Evolutionary conservation across 2,113 vertebrate species (phyloP).

Genomic region (Notarius lentiginosus): DNA sequence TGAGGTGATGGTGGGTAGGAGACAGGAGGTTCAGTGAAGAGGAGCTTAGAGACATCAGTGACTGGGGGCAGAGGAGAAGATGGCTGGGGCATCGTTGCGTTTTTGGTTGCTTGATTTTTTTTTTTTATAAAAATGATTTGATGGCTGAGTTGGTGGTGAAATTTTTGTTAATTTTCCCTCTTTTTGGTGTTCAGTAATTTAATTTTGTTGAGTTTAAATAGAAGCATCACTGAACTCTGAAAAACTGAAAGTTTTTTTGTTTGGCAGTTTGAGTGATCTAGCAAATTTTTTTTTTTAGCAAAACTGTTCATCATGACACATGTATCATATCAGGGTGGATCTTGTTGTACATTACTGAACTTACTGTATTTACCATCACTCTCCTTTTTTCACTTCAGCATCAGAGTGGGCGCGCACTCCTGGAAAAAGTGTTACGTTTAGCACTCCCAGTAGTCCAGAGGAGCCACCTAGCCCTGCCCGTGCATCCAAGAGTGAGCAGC

Average conservation of each 20-base stretch:
- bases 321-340: neutral
- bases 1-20: neutral
- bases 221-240: neutral
- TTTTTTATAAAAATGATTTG: neutral
- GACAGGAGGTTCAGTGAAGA: neutral
- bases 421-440: conserved; percentile 68
- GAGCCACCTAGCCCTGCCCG: conserved; percentile 68
- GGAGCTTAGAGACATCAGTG: neutral
- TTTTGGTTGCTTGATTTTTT: neutral
- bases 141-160: neutral
- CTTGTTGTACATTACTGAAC: neutral
- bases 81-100: neutral
- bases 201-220: neutral
- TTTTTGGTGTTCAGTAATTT: neutral
- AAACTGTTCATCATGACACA: neutral
- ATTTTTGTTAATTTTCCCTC: neutral
- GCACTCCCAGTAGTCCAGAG: conserved; percentile 56
- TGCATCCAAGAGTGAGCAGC: conserved; percentile 75
- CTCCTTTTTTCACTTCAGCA: conserved; percentile 66
- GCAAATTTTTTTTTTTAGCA: neutral
- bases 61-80: neutral
- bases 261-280: neutral
- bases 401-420: conserved; percentile 84
- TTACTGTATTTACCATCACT: neutral
- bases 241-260: neutral